These are phyloP conservation scores for Microctonus aethiopoides DNA, from an alignment of 2,888 invertebrate genomes.

Conservation along the genomic window DNA sequence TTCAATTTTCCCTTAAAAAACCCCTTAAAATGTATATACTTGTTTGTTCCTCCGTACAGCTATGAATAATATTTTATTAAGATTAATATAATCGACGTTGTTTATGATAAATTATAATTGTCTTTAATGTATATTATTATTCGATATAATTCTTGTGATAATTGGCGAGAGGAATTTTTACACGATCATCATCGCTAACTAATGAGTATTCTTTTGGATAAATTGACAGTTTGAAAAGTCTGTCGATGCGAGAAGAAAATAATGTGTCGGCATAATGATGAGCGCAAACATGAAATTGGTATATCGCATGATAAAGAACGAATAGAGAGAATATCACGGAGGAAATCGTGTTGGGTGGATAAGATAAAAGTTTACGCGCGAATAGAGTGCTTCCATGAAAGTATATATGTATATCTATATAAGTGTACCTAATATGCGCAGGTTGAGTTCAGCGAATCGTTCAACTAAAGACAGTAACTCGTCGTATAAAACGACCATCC, in stretches of 20 bases:
- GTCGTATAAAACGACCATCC: slow-evolving; percentile 37
- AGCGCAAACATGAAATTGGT: background rate
- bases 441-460: slow-evolving; percentile 39
- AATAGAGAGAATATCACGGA: background rate
- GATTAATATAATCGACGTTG: too few species aligned
- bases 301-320: background rate
- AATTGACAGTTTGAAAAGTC: slow-evolving; percentile 35
- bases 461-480: slow-evolving; percentile 45
- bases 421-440: background rate
- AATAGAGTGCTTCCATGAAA: slow-evolving; percentile 27
- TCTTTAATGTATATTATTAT: too few species aligned
- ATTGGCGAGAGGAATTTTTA: background rate
- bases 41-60: too few species aligned
- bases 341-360: slow-evolving; percentile 34
- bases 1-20: too few species aligned
- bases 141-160: too few species aligned
- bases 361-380: slow-evolving; percentile 44
- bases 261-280: background rate
- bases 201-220: slow-evolving; percentile 39
- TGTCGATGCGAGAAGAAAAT: background rate
- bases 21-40: too few species aligned
- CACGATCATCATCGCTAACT: slow-evolving; percentile 33
- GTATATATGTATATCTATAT: background rate
- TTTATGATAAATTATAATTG: too few species aligned
- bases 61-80: too few species aligned